phyloP scores from a whole-genome alignment of 2,888 invertebrate species.

The Melipona beecheii region DNA sequence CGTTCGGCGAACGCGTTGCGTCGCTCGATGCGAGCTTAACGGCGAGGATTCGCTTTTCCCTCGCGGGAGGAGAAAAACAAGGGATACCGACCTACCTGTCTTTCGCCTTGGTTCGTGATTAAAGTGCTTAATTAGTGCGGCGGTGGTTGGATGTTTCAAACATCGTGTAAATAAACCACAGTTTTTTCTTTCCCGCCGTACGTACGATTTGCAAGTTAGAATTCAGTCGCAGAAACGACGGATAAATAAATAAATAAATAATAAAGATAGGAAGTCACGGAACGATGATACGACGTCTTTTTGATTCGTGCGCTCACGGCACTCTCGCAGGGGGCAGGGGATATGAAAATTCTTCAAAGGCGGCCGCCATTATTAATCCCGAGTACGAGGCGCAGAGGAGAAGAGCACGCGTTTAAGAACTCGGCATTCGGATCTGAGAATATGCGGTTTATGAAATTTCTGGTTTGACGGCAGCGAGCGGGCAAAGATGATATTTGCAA shows the following conservation, averaged over 20 bases:
- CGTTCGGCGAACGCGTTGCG: background rate
- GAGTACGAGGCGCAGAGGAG: background rate
- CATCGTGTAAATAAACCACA: background rate
- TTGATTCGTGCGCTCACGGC: background rate
- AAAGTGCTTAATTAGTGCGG: constrained; percentile 33
- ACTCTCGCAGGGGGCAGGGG: background rate
- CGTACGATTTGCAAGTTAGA: background rate
- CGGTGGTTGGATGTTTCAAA: no score
- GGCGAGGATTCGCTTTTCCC: background rate
- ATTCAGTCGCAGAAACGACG: background rate
- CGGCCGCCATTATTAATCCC: background rate
- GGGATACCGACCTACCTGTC: no score
- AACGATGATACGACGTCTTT: background rate
- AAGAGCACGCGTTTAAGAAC: background rate
- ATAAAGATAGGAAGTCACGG: background rate
- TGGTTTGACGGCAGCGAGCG: background rate
- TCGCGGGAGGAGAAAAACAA: background rate
- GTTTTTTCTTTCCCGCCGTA: background rate
- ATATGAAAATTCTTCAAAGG: background rate
- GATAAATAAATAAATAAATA: no score
- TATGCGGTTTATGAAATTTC: constrained; percentile 24
- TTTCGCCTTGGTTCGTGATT: background rate
- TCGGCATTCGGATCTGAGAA: background rate
- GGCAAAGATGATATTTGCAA: no score
- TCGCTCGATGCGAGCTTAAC: background rate